Percentiles rank a stretch among this genome's conserved stretches.
Conservation (phyloP, 1,140 invertebrate species). For the Popillia japonica region DNA sequence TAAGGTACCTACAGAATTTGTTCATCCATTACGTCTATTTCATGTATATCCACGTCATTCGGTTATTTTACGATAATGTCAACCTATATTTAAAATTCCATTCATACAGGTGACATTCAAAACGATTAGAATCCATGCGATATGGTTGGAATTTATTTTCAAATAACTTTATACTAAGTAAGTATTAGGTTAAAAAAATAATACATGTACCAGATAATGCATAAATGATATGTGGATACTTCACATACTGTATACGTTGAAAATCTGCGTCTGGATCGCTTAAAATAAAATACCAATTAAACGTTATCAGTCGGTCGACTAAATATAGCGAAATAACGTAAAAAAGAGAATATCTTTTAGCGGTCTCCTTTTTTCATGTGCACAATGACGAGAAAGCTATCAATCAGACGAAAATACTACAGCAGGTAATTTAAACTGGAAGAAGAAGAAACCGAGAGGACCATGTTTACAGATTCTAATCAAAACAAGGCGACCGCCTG, state of each 20-base stretch:
- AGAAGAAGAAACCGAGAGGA: conserved; percentile 36
- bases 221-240: background rate
- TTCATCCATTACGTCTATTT: background rate
- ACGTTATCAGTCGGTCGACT: conserved; percentile 23
- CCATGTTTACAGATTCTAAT: conserved; percentile 46
- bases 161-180: too few species aligned
- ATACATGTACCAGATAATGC: too few species aligned
- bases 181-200: too few species aligned
- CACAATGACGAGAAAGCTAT: conserved; percentile 43
- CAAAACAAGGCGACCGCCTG: conserved; percentile 46
- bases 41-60: background rate
- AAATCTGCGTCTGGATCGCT: background rate
- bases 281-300: conserved; percentile 33
- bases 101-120: background rate
- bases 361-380: conserved; percentile 38
- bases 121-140: background rate
- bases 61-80: background rate
- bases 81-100: background rate
- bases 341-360: conserved; percentile 23
- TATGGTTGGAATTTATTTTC: background rate
- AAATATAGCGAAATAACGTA: conserved; percentile 34
- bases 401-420: conserved; percentile 44
- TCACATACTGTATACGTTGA: background rate
- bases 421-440: conserved; percentile 46
- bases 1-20: background rate